These are phyloP conservation scores for Neodiprion lecontei DNA, from an alignment of 1,140 invertebrate species.

Conservation along the genomic window DNA sequence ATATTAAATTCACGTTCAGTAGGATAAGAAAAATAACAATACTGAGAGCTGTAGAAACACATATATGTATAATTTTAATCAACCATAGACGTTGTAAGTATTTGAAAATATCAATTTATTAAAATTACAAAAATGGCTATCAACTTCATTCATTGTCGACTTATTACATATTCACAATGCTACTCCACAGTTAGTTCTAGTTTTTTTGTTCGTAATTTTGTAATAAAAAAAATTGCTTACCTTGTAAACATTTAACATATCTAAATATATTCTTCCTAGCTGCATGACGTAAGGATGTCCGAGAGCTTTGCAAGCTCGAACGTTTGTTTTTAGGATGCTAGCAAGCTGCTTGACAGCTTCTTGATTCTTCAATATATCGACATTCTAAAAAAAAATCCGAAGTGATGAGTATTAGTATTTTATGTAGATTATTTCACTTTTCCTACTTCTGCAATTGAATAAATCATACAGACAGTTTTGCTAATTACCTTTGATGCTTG, in stretches of 20 bases:
- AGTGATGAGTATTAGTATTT: slow-evolving; percentile 21
- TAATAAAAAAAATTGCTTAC: slow-evolving; percentile 57
- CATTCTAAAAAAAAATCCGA: slow-evolving; percentile 71
- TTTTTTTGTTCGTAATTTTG: too few relatives aligned
- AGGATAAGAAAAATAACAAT: too few relatives aligned
- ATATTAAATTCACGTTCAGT: background rate
- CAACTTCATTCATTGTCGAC: background rate
- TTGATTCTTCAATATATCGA: slow-evolving; percentile 94
- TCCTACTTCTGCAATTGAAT: slow-evolving; percentile 10
- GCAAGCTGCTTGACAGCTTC: slow-evolving; percentile 97
- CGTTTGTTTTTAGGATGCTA: slow-evolving; percentile 99
- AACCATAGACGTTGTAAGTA: slow-evolving; percentile 19
- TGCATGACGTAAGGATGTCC: slow-evolving; percentile 96
- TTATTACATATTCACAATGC: too few relatives aligned
- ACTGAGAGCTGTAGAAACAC: too few relatives aligned
- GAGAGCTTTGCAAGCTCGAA: slow-evolving; percentile 95
- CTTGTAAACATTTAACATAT: slow-evolving; percentile 99
- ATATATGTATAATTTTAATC: background rate
- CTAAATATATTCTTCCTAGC: slow-evolving; percentile 95
- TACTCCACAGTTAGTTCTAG: too few relatives aligned
- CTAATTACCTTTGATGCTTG: slow-evolving; percentile 82
- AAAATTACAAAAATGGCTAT: background rate
- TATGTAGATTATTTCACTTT: background rate
- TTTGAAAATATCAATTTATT: too few relatives aligned
- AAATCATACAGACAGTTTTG: slow-evolving; percentile 23